Evolutionary conservation across 37 sponge, comb jelly and placozoan genomes (phyloP).

Genomic region (Petrosia ficiformis): DNA sequence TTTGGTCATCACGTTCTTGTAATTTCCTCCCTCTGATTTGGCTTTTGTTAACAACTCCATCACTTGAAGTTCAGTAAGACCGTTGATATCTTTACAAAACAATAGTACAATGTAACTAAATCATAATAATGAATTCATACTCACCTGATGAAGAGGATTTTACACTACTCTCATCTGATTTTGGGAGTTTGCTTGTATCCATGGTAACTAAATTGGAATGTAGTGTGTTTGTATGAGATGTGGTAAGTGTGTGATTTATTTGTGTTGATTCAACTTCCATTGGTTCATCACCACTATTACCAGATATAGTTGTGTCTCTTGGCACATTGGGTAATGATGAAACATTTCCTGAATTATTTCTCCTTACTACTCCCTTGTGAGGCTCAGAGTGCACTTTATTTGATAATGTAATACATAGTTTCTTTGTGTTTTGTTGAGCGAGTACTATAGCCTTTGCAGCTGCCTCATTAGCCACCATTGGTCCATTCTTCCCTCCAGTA

Average conservation of each 20-base stretch:
- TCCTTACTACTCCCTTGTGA: not conserved
- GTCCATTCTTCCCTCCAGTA: slow-evolving; percentile 39
- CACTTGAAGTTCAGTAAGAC: slow-evolving; percentile 14
- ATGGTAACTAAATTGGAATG: not conserved
- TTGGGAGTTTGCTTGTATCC: not conserved
- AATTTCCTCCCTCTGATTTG: slow-evolving; percentile 6
- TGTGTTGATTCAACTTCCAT: not conserved
- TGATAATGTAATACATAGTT: not conserved
- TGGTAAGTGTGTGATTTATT: not conserved
- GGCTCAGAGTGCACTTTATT: too few species aligned
- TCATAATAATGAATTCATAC: too few species aligned
- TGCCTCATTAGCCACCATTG: slow-evolving; percentile 66
- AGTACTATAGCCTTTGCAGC: slow-evolving; percentile 60
- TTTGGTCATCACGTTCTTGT: slow-evolving; percentile 26
- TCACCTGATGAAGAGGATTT: not conserved
- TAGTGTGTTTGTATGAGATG: not conserved
- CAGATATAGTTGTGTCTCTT: not conserved
- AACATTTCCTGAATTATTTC: too few species aligned
- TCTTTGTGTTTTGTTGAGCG: not conserved
- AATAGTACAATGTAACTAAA: too few species aligned
- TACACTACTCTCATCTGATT: too few species aligned
- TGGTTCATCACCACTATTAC: not conserved
- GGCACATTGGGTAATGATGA: too few species aligned
- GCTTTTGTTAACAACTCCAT: slow-evolving; percentile 30
- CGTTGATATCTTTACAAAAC: not conserved